Evolutionary conservation across 2,113 vertebrate species (phyloP).

Genomic region (Rousettus leschenaultii): DNA sequence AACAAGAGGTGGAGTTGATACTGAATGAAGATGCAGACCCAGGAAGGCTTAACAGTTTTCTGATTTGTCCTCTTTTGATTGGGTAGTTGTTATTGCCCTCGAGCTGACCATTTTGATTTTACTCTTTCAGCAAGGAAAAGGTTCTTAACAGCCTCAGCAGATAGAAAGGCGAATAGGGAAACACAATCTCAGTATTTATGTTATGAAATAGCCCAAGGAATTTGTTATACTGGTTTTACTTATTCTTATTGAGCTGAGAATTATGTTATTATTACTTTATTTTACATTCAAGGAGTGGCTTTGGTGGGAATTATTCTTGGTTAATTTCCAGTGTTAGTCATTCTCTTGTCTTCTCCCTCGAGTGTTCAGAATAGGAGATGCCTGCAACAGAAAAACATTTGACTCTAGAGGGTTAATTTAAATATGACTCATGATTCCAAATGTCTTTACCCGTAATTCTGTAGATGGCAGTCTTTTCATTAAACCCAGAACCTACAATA

Average conservation of each 20-base stretch:
- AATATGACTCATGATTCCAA: neutral
- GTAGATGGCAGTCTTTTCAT: conserved; percentile 54
- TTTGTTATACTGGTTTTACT: neutral
- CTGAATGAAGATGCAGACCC: neutral
- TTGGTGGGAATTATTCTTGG: neutral
- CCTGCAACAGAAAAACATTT: neutral
- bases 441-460: neutral
- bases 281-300: neutral
- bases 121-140: neutral
- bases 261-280: neutral
- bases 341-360: neutral
- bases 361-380: neutral
- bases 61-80: neutral
- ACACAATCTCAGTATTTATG: neutral
- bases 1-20: neutral
- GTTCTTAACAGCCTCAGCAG: neutral
- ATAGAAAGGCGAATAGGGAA: neutral
- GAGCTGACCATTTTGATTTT: neutral
- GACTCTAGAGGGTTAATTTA: neutral
- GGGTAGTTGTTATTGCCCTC: neutral
- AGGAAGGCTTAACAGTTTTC: neutral
- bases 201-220: neutral
- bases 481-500: neutral
- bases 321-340: neutral
- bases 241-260: neutral